phyloP scores from a whole-genome alignment of 2,113 vertebrate species.

The Rostratula benghalensis region DNA sequence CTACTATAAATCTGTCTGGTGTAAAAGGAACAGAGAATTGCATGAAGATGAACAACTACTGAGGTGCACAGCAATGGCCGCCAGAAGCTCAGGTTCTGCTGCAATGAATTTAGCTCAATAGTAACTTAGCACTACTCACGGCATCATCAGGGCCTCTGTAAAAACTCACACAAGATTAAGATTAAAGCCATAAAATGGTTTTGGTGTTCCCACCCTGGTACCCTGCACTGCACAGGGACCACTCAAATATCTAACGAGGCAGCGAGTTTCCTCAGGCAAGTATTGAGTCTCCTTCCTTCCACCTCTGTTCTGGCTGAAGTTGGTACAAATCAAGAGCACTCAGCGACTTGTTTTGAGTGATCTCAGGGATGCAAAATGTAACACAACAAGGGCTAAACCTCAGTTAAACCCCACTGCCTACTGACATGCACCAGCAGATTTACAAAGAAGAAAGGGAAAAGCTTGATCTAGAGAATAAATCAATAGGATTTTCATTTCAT shows the following conservation, averaged over 20 bases:
- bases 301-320: background rate
- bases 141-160: background rate
- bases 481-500: slow-evolving; percentile 37
- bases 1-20: background rate
- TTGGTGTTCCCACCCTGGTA: background rate
- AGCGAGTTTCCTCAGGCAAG: background rate
- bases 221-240: background rate
- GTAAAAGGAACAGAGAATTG: background rate
- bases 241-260: background rate
- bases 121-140: rapidly evolving
- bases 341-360: background rate
- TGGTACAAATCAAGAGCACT: background rate
- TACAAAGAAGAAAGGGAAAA: background rate
- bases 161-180: background rate
- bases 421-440: background rate
- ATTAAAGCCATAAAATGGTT: background rate
- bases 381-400: background rate
- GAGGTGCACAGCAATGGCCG: background rate
- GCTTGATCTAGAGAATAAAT: background rate
- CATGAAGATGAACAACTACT: background rate
- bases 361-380: background rate
- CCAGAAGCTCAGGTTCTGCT: background rate
- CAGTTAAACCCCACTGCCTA: background rate
- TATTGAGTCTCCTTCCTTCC: background rate
- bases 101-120: background rate